Conservation (phyloP, 2,797 vertebrate species). For the Onychomys torridus region DNA sequence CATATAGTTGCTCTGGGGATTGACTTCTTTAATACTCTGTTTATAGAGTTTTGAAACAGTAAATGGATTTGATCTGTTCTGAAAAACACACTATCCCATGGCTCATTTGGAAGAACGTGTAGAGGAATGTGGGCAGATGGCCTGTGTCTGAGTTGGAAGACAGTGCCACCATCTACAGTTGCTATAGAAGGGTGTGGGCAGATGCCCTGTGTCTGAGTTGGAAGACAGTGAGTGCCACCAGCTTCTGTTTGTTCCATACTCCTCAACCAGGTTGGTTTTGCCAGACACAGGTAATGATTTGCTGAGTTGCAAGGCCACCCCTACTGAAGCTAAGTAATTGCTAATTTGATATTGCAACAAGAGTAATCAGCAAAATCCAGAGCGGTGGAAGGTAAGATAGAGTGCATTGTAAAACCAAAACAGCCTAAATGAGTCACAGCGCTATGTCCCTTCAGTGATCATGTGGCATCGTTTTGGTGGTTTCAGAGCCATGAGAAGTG, state of each 20-base stretch:
- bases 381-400: conserved; percentile 31
- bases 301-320: conserved; percentile 55
- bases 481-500: conserved; percentile 47
- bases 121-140: not conserved
- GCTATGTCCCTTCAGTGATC: conserved; percentile 48
- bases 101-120: not conserved
- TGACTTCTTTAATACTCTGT: conserved; percentile 80
- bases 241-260: conserved; percentile 15
- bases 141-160: conserved; percentile 57
- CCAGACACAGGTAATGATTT: conserved; percentile 42
- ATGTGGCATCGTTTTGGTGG: conserved; percentile 45
- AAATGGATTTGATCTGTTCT: conserved; percentile 75
- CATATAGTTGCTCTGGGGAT: conserved; percentile 76
- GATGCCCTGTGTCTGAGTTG: conserved; percentile 37
- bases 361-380: conserved; percentile 65
- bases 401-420: conserved; percentile 68
- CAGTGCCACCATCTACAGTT: conserved; percentile 19
- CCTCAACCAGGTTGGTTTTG: conserved; percentile 2
- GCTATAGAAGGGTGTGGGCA: not conserved
- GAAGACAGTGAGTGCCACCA: conserved; percentile 17
- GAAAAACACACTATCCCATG: conserved; percentile 40
- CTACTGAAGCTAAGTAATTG: conserved; percentile 44
- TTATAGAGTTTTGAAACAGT: conserved; percentile 79
- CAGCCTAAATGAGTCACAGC: conserved; percentile 69
- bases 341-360: conserved; percentile 60